Evolutionary conservation across 2,797 vertebrate species (phyloP), one percentile per base, ranked within the genome.

Genomic region (Pseudochirops corinnae): DNA sequence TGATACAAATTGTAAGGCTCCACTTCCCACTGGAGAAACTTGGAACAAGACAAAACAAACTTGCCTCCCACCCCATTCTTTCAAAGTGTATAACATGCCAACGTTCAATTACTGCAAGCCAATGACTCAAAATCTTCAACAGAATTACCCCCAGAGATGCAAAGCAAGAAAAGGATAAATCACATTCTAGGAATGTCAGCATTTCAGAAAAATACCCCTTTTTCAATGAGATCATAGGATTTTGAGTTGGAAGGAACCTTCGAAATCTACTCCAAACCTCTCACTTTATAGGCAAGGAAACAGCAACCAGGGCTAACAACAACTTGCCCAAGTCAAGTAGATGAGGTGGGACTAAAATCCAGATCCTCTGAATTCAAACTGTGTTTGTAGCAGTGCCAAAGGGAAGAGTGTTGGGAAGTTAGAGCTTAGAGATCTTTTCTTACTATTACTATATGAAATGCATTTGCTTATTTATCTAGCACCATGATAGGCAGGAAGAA

Each of bases 21-120:
- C 74, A 33, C 18, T 96, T 96, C 67, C 91, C 52, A 96, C 93
- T 90, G 90, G 93, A 95, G 96, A 96, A 93, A 87, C 93, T 93
- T 28, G 12, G 2, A 91, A 93, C 94, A 97, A 97, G 95, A 82
- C 74, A 82, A 82, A 82, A 82, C 74, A 82, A 82, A 82, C 18
- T n/a, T 0, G 6, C 74, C 74, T 58, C 90, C 94, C 96, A 97
- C 93, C 96, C 95, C 93, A 92, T 96, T 97, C 97, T 98, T 97
- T 98, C 96, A 94, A 94, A 57, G 56, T 97, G 97, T 97, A 94
- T 97, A 97, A 98, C 87, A 95, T 96, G 96, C 90, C 39, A 87
- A 93, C 91, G 62, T 53, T 96, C 55, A 93, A 93, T 94, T 74
- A 55, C 93, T 95, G 91, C 96, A 94, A 94, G 94, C 33, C 93